These are phyloP conservation scores for Nyctibius grandis DNA, from an alignment of 2,797 vertebrate species.

Conservation along the genomic window DNA sequence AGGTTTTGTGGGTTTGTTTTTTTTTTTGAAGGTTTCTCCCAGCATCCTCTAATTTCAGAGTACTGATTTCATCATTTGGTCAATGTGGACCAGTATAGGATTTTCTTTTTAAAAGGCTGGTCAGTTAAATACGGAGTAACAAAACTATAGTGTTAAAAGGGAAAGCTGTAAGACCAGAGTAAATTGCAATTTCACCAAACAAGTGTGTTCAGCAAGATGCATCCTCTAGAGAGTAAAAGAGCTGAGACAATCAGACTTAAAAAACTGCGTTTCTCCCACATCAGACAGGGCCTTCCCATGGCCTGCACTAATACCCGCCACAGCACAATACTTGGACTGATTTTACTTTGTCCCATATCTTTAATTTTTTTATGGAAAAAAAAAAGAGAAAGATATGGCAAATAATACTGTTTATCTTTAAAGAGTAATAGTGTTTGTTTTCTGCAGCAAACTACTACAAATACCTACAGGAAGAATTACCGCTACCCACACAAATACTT, in stretches of 20 bases:
- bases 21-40: not conserved
- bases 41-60: not conserved
- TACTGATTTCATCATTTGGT: not conserved
- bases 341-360: not conserved
- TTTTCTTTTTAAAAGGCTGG: not conserved
- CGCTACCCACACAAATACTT: not conserved
- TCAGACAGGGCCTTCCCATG: not conserved
- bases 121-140: not conserved
- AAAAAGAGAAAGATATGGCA: not conserved
- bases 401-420: not conserved
- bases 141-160: not conserved
- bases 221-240: not conserved
- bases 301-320: not conserved
- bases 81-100: accelerated
- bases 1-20: not conserved
- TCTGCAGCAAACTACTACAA: not conserved
- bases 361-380: not conserved
- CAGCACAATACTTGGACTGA: not conserved
- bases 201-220: not conserved
- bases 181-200: not conserved
- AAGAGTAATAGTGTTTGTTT: not conserved
- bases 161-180: not conserved
- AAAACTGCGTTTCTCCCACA: not conserved
- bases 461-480: not conserved
- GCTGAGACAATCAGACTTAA: not conserved